These are phyloP conservation scores for Caerostris extrusa DNA, from an alignment of 1,140 invertebrate genomes.

Conservation along the genomic window DNA sequence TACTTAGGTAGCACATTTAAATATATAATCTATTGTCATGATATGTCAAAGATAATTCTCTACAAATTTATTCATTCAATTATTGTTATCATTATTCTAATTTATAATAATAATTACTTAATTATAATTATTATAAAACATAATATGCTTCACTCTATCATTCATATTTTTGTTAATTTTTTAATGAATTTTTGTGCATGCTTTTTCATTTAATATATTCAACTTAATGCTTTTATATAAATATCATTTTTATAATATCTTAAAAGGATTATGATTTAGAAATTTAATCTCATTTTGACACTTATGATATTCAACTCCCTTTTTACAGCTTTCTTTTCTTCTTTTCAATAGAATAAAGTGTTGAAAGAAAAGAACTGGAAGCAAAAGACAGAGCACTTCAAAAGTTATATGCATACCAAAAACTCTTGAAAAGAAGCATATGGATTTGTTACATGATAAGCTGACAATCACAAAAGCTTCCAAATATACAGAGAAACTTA, in stretches of 20 bases:
- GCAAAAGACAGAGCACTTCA: conserved; percentile 56
- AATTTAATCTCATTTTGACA: background rate
- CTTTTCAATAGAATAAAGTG: conserved; percentile 1
- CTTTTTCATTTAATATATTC: too few species aligned
- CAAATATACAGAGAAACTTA: conserved; percentile 64
- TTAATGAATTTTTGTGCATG: too few species aligned
- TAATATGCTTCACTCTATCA: too few species aligned
- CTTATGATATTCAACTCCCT: background rate
- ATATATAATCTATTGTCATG: too few species aligned
- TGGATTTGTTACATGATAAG: conserved; percentile 73
- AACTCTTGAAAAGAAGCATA: conserved; percentile 60
- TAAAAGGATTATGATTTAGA: background rate
- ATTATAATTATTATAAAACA: too few species aligned
- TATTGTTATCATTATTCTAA: too few species aligned
- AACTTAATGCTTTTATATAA: too few species aligned
- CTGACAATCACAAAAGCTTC: conserved; percentile 68
- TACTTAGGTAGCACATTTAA: too few species aligned
- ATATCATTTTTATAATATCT: background rate
- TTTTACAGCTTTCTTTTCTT: background rate
- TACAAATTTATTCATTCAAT: too few species aligned
- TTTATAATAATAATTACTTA: too few species aligned
- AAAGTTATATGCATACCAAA: conserved; percentile 40
- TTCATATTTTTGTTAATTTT: too few species aligned
- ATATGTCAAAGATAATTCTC: too few species aligned
- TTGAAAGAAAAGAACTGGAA: conserved; percentile 40